Evolutionary conservation across 1,140 invertebrate genomes (phyloP).

Genomic region (Ceratoteleas bidentatus): DNA sequence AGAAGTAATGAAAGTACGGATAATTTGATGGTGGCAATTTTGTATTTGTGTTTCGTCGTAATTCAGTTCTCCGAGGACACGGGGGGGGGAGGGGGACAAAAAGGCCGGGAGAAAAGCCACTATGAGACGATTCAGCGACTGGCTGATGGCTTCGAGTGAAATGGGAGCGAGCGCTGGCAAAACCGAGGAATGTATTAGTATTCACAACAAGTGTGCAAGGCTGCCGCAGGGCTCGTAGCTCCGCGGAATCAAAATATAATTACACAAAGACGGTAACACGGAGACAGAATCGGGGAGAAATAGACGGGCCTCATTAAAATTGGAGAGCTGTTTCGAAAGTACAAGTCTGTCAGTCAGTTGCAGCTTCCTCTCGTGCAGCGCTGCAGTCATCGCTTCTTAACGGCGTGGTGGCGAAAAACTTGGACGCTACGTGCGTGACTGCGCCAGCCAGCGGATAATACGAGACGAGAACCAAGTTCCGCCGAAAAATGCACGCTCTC

Average conservation of each 20-base stretch:
- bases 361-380: conserved; percentile 66
- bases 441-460: conserved; percentile 43
- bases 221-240: conserved; percentile 68
- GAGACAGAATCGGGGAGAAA: conserved; percentile 78
- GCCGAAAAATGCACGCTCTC: conserved; percentile 14
- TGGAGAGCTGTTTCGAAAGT: conserved; percentile 81
- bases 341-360: conserved; percentile 79
- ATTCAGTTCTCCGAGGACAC: conserved; percentile 53
- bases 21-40: conserved; percentile 62
- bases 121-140: conserved; percentile 59
- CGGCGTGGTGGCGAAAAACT: conserved; percentile 64
- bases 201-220: conserved; percentile 71
- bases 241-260: conserved; percentile 81
- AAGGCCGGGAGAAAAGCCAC: conserved; percentile 55
- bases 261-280: conserved; percentile 80
- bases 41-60: conserved; percentile 62
- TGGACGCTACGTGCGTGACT: conserved; percentile 55
- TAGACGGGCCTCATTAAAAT: conserved; percentile 81
- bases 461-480: conserved; percentile 19
- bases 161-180: conserved; percentile 44
- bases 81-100: conserved; percentile 33
- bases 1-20: conserved; percentile 59
- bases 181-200: conserved; percentile 72
- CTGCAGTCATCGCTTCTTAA: conserved; percentile 56
- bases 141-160: conserved; percentile 57